phyloP scores from a whole-genome alignment of 1,140 invertebrate genomes.

The Eumeta japonica region DNA sequence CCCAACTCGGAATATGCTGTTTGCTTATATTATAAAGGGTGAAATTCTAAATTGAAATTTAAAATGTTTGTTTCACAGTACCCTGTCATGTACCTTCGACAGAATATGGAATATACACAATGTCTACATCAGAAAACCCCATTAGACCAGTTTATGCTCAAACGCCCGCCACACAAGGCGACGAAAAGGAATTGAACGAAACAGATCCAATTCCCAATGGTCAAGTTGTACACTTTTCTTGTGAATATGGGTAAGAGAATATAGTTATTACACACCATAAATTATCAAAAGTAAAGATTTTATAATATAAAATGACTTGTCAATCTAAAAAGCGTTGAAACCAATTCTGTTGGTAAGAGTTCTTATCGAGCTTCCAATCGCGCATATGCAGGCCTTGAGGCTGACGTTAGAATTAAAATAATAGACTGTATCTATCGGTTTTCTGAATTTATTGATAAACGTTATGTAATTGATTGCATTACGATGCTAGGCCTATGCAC shows the following conservation, averaged over 20 bases:
- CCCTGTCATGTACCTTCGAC: constrained; percentile 66
- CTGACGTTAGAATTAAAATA: no score
- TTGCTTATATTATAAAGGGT: not conserved
- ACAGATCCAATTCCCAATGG: constrained; percentile 62
- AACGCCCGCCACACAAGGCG: constrained; percentile 27
- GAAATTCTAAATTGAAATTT: not conserved
- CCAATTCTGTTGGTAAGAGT: not conserved
- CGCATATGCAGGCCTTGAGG: not conserved
- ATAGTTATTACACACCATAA: no score
- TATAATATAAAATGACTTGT: no score
- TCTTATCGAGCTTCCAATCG: not conserved
- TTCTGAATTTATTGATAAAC: no score
- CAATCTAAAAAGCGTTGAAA: not conserved
- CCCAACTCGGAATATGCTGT: no score
- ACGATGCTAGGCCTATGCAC: no score
- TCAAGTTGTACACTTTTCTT: constrained; percentile 66
- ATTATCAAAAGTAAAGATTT: no score
- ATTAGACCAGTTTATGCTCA: no score
- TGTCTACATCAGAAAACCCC: constrained; percentile 38
- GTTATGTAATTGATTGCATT: no score
- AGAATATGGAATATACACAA: constrained; percentile 64
- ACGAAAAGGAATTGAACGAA: constrained; percentile 55
- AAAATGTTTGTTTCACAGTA: constrained; percentile 45
- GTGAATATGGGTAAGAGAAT: constrained; percentile 59
- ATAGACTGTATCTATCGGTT: no score